Percentiles rank a stretch among this genome's conserved stretches.
Evolutionary conservation across 2,113 vertebrate genomes (phyloP).

Genomic region (Azemiops feae): DNA sequence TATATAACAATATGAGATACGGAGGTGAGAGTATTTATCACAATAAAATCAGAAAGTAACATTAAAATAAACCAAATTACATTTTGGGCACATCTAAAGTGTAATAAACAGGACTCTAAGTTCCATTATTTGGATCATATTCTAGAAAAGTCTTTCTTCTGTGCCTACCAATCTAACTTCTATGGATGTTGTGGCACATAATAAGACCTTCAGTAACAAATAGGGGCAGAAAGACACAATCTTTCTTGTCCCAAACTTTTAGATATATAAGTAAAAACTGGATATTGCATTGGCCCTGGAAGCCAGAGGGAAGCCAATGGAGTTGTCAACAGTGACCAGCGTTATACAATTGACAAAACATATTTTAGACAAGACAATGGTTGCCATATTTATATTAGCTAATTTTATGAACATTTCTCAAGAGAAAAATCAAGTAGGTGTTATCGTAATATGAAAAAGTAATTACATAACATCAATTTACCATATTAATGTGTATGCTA

Average conservation of each 20-base stretch:
- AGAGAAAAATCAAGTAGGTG: not conserved
- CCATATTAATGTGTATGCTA: not conserved
- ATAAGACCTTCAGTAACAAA: not conserved
- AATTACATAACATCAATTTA: not conserved
- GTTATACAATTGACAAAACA: not conserved
- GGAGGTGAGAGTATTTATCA: not conserved
- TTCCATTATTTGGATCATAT: not conserved
- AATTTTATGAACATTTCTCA: not conserved
- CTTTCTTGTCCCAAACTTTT: not conserved
- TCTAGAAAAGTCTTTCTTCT: not conserved
- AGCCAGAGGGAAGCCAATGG: not conserved
- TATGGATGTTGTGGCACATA: not conserved
- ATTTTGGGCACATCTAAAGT: not conserved
- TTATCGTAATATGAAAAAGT: not conserved
- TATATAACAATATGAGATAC: not conserved
- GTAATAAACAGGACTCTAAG: not conserved
- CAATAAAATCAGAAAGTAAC: not conserved
- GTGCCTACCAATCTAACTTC: not conserved
- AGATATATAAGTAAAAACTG: not conserved
- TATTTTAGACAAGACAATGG: not conserved
- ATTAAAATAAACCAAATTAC: not conserved
- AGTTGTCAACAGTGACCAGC: not conserved
- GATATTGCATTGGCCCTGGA: not conserved
- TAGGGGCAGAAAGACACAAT: not conserved
- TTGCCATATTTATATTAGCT: not conserved